Conservation (phyloP, 2,113 vertebrate genomes). For the Leptobrachium ailaonicum region DNA sequence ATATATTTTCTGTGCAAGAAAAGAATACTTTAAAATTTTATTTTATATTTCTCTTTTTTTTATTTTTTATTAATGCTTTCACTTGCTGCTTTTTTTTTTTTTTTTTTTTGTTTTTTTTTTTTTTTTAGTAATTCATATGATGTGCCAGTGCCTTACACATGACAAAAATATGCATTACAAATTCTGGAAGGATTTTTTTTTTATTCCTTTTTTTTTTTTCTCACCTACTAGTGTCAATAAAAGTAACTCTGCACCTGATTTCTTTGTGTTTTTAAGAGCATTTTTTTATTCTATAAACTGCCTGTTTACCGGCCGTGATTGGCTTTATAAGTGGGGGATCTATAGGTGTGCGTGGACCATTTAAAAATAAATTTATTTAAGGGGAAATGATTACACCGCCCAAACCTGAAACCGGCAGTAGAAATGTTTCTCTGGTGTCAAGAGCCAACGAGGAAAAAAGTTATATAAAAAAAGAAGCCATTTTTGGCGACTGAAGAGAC, state of each 20-base stretch:
- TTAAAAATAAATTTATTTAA: slow-evolving; percentile 25
- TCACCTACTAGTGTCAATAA: neutral
- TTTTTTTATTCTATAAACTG: slow-evolving; percentile 32
- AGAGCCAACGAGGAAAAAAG: slow-evolving; percentile 6
- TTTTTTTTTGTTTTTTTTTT: neutral
- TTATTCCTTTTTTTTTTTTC: too few species aligned
- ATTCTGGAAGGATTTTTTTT: neutral
- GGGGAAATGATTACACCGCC: slow-evolving; percentile 24
- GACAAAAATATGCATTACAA: slow-evolving; percentile 25
- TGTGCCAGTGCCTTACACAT: slow-evolving; percentile 40
- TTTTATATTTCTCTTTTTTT: slow-evolving; percentile 27
- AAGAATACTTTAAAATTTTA: slow-evolving; percentile 17
- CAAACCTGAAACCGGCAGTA: neutral
- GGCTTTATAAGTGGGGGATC: slow-evolving; percentile 8
- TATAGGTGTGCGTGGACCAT: neutral
- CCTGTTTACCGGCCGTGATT: slow-evolving; percentile 17
- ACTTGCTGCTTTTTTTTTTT: neutral
- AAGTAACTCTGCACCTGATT: neutral
- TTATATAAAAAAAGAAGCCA: neutral
- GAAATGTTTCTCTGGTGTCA: slow-evolving; percentile 17
- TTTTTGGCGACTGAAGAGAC: slow-evolving; percentile 31
- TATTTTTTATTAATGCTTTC: slow-evolving; percentile 7
- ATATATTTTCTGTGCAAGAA: slow-evolving; percentile 7
- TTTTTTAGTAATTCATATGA: slow-evolving; percentile 33
- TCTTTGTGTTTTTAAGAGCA: slow-evolving; percentile 28